Evolutionary conservation across 2,113 vertebrate genomes (phyloP).

Genomic region (Pteropus alecto): DNA sequence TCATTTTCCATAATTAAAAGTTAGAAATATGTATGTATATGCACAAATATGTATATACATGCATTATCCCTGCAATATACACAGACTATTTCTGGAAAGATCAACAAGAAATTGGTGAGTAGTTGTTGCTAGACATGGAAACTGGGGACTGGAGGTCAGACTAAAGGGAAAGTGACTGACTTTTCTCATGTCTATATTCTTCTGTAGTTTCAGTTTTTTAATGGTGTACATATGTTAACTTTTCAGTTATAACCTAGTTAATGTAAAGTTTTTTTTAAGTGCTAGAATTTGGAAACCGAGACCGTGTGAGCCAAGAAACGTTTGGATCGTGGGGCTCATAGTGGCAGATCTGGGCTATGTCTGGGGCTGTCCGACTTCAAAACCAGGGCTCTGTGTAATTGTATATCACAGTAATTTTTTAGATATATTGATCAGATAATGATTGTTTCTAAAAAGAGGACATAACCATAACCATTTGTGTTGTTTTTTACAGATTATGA

Average conservation of each 20-base stretch:
- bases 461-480: not conserved
- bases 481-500: conserved; percentile 28
- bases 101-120: not conserved
- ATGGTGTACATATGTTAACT: not conserved
- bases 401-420: not conserved
- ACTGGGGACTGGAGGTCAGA: not conserved
- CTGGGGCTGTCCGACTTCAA: not conserved
- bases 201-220: not conserved
- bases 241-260: not conserved
- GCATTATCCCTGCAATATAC: not conserved
- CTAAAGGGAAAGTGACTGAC: not conserved
- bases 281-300: not conserved
- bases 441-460: conserved; percentile 13
- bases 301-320: not conserved
- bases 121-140: not conserved
- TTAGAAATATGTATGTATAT: not conserved
- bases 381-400: not conserved
- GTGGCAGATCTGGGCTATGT: not conserved
- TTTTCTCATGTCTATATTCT: not conserved
- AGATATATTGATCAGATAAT: not conserved
- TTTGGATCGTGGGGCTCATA: not conserved
- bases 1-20: not conserved
- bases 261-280: not conserved
- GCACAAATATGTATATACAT: not conserved
- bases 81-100: conserved; percentile 10